A percentile compares a stretch with the other conserved stretches of the same genome.
These are phyloP conservation scores for Hyla sarda DNA, from an alignment of 2,113 vertebrate genomes.

Conservation along the genomic window DNA sequence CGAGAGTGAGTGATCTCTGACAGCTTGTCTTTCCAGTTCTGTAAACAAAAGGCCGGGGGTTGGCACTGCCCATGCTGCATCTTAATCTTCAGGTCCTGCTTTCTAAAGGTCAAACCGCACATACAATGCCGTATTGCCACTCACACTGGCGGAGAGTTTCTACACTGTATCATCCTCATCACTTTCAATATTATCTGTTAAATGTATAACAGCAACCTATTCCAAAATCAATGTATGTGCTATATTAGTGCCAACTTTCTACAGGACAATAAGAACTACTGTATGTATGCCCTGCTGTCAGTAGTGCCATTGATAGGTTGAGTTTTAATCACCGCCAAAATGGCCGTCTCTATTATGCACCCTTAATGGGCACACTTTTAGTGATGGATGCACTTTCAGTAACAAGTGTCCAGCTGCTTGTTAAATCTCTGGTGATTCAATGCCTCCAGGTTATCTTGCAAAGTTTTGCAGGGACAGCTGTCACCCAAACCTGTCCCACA, in stretches of 20 bases:
- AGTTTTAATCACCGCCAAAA: background rate
- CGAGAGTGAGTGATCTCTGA: background rate
- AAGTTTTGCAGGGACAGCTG: background rate
- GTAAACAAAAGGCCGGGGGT: background rate
- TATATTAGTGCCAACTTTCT: background rate
- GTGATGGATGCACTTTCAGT: background rate
- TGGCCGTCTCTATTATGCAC: background rate
- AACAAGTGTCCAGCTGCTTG: constrained; percentile 28
- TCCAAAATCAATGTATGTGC: background rate
- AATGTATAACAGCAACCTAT: too few relatives aligned
- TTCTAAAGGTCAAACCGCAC: background rate
- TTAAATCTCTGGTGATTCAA: background rate
- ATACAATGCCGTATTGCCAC: background rate
- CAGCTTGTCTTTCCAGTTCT: constrained; percentile 9
- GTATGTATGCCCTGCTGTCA: background rate
- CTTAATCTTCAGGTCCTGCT: background rate
- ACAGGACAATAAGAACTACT: background rate
- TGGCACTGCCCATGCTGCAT: background rate
- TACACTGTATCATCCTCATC: background rate
- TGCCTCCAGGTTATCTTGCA: background rate
- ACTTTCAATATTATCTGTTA: background rate
- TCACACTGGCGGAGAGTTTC: background rate
- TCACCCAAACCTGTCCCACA: constrained; percentile 8
- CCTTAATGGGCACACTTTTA: background rate
- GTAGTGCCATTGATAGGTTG: background rate